These are phyloP conservation scores for Danio choprae DNA, from an alignment of 2,797 vertebrate species.

Conservation along the genomic window DNA sequence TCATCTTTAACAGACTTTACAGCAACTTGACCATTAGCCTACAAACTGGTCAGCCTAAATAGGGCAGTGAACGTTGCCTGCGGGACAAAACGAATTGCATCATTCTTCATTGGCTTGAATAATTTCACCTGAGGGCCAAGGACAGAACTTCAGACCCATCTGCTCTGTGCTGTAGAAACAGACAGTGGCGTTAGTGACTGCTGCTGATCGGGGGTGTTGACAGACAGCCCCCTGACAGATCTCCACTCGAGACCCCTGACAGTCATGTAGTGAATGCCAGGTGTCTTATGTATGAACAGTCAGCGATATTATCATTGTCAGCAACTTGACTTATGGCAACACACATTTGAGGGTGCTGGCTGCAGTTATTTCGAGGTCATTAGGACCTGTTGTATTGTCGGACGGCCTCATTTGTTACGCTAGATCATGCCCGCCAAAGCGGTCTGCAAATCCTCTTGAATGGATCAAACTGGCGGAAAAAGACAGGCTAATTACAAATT, in stretches of 20 bases:
- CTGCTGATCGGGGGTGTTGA: constrained; percentile 22
- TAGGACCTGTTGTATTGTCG: constrained; percentile 11
- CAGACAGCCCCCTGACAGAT: constrained; percentile 7
- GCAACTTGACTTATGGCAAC: not conserved
- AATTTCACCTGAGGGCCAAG: constrained; percentile 38
- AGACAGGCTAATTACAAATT: constrained; percentile 19
- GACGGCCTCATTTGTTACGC: constrained; percentile 20
- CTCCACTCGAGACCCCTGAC: constrained; percentile 23
- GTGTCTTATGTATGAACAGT: constrained; percentile 23
- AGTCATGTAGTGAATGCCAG: constrained; percentile 28
- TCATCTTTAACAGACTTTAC: constrained; percentile 13
- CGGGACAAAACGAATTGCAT: constrained; percentile 49
- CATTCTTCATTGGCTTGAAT: constrained; percentile 50
- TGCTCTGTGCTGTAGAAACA: constrained; percentile 45
- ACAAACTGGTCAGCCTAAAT: constrained; percentile 39
- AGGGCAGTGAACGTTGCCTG: constrained; percentile 36
- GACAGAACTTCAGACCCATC: constrained; percentile 44
- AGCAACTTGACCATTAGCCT: constrained; percentile 10
- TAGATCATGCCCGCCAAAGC: constrained; percentile 10
- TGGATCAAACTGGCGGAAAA: constrained; percentile 17
- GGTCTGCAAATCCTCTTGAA: constrained; percentile 21
- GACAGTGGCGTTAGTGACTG: constrained; percentile 40
- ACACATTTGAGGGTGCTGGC: not conserved
- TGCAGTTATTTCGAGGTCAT: constrained; percentile 28
- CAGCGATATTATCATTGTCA: constrained; percentile 23